Conservation (phyloP, 1,140 invertebrate species). For the Drosophila sturtevanti region DNA sequence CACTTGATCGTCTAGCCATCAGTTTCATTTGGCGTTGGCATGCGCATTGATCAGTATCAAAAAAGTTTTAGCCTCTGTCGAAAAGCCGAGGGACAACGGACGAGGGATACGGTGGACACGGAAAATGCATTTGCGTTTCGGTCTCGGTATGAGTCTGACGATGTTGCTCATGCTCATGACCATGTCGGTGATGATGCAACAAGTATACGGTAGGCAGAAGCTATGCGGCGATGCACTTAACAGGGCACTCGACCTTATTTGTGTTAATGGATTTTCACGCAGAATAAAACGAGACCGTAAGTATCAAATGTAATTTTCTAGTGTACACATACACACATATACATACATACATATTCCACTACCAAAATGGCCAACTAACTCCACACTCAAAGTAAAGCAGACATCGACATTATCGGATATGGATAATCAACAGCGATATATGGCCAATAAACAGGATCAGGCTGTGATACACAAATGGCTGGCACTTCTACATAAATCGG, state of each 20-base stretch:
- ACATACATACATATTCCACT: too few relatives aligned
- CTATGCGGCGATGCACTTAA: constrained; percentile 64
- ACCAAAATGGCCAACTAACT: not conserved
- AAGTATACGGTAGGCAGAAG: constrained; percentile 53
- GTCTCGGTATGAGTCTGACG: constrained; percentile 34
- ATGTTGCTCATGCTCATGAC: constrained; percentile 53
- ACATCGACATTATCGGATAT: constrained; percentile 5
- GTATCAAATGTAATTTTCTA: constrained; percentile 2
- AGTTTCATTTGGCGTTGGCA: constrained; percentile 64
- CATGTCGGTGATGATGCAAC: constrained; percentile 51
- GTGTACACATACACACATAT: too few relatives aligned
- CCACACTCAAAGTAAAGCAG: constrained; percentile 27
- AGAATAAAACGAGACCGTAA: constrained; percentile 54
- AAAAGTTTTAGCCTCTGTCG: constrained; percentile 24
- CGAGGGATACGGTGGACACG: not conserved
- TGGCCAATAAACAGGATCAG: not conserved
- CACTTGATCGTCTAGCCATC: constrained; percentile 25
- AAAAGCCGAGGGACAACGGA: constrained; percentile 7
- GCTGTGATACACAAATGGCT: constrained; percentile 9
- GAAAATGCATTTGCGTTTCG: constrained; percentile 45
- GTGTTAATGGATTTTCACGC: constrained; percentile 56
- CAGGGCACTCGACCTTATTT: constrained; percentile 63
- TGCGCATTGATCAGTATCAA: constrained; percentile 49
- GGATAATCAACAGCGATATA: not conserved
- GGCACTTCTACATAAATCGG: constrained; percentile 11